Base-by-base conservation (phyloP, 2,888 invertebrate genomes). In the Micoletzkya japonica region DNA sequence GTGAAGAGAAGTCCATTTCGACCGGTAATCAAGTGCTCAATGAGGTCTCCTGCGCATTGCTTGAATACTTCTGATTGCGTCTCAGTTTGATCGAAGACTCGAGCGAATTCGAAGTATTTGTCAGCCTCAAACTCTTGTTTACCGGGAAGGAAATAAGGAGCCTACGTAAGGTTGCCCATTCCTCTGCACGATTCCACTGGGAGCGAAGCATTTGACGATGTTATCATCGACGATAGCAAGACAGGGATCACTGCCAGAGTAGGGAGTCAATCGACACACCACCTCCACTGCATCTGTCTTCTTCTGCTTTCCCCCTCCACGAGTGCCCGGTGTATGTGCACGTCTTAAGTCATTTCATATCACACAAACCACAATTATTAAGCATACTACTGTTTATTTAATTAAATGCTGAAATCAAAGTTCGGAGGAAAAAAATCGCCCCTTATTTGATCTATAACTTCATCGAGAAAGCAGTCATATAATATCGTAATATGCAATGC, bases 1-100 rank as follows among this genome's bases (percentile, higher is more conserved):
- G 96, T 93, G 86, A 98, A 97, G 66, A 98, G 88, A 37, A 98
- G 88, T 14, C 87, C 93, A 87, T 95, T 96, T 87, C 92, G 92
- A 24, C 96, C 96, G 77, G 66, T 66, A 10, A 98, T 88, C 6
- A 98, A 87, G 77, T 89, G 88, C 66, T 93, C 91, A 0, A 97
- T 91, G 24, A 97, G 88, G 0, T 95, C 95, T 61, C 92, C 88
- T 0, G 93, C 93, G 0, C 94, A 91, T 80, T 90, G 89, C 74
- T 92, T 91, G 87, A 95, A 95, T 4, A 94, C 88, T 73, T 92
- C 91, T 85, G 91, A 91, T 85, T 99, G 98, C 0, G 89, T 87
- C 0, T 91, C 88, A 57, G 79, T 90, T 0, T 91, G 90, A 79
- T 91, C 91, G 88, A 96, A 97, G 39, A 97, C 92, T 84, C 91